A percentile compares a stretch with the other conserved stretches of the same genome.
phyloP scores from a whole-genome alignment of 2,797 vertebrate species.

The Champsocephalus gunnari region DNA sequence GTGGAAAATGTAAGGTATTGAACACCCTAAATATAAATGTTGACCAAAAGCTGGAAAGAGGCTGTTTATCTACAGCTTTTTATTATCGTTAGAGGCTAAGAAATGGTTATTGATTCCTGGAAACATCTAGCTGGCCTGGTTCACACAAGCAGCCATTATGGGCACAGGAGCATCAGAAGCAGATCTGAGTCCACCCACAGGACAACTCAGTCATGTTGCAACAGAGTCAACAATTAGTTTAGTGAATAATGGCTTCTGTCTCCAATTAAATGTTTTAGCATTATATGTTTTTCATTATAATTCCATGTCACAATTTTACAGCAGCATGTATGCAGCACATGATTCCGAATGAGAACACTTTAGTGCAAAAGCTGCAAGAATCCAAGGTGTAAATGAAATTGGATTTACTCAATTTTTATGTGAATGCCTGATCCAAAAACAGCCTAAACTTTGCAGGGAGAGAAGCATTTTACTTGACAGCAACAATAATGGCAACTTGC shows the following conservation, averaged over 20 bases:
- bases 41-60: not conserved
- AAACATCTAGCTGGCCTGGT: too few relatives aligned
- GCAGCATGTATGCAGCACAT: not conserved
- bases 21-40: not conserved
- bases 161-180: not conserved
- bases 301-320: too few relatives aligned
- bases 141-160: too few relatives aligned
- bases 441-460: not conserved
- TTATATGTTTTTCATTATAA: too few relatives aligned
- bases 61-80: too few relatives aligned
- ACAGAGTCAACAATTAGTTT: too few relatives aligned
- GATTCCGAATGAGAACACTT: not conserved
- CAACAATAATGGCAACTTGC: not conserved
- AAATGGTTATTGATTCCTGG: too few relatives aligned
- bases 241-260: too few relatives aligned
- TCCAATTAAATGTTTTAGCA: too few relatives aligned
- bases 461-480: not conserved
- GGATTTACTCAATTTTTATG: not conserved
- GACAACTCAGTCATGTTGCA: not conserved
- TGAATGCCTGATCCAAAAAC: not conserved
- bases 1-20: not conserved
- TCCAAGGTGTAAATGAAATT: not conserved
- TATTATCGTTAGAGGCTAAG: too few relatives aligned
- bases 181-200: not conserved
- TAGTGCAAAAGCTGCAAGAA: not conserved